Conservation (phyloP, 2,113 vertebrate genomes). For the Phyllopteryx taeniolatus region DNA sequence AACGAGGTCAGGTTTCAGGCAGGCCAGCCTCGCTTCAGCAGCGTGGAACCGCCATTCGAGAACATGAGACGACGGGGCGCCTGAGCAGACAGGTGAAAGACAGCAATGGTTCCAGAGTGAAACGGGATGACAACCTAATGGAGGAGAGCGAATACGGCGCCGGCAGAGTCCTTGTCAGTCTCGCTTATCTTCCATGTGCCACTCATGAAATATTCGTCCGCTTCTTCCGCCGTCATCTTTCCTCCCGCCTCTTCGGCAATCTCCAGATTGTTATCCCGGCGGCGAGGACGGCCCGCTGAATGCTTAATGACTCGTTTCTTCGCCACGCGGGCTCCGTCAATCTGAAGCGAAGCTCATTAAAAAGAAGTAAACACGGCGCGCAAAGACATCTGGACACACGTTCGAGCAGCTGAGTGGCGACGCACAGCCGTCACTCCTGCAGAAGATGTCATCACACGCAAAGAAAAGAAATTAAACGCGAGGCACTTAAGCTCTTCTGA, state of each 20-base stretch:
- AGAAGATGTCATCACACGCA: background rate
- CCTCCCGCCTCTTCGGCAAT: conserved; percentile 53
- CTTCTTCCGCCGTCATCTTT: conserved; percentile 48
- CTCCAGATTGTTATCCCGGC: conserved; percentile 54
- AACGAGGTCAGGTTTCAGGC: conserved; percentile 47
- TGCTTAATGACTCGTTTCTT: conserved; percentile 57
- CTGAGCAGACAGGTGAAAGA: conserved; percentile 62
- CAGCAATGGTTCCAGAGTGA: conserved; percentile 40
- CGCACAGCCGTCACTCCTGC: background rate
- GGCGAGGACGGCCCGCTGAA: conserved; percentile 54
- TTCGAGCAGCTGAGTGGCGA: background rate
- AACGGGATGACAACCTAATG: conserved; percentile 58
- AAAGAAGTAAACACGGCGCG: conserved; percentile 3
- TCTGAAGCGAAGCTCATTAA: conserved; percentile 51
- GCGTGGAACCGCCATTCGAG: conserved; percentile 39
- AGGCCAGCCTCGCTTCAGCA: conserved; percentile 38
- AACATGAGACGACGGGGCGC: conserved; percentile 29
- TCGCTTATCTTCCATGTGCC: conserved; percentile 68
- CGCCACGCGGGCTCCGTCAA: conserved; percentile 24
- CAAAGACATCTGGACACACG: conserved; percentile 1
- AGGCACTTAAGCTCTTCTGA: background rate
- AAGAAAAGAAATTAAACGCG: background rate
- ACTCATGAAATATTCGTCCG: conserved; percentile 75
- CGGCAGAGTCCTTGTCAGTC: conserved; percentile 64
- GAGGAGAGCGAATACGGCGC: conserved; percentile 53